These are phyloP conservation scores for Ochropleura plecta DNA, from an alignment of 2,888 invertebrate genomes.

Conservation along the genomic window DNA sequence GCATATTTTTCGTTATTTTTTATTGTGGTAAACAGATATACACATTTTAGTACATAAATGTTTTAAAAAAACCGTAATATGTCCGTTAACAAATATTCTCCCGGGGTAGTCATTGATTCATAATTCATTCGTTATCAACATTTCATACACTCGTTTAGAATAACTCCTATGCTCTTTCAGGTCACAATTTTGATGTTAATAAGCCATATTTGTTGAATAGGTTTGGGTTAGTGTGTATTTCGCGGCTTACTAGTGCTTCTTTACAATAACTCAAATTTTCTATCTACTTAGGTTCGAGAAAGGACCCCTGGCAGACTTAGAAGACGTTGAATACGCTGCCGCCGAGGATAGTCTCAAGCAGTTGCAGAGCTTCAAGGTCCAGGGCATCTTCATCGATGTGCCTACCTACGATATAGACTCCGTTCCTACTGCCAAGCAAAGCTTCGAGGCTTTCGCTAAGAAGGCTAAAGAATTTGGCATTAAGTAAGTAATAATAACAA, in stretches of 20 bases:
- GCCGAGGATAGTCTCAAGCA: slow-evolving; percentile 66
- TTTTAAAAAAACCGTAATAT: no score
- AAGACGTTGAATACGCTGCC: slow-evolving; percentile 65
- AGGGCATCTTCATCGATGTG: slow-evolving; percentile 92
- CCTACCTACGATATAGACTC: slow-evolving; percentile 90
- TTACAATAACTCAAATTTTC: not conserved
- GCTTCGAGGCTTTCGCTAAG: slow-evolving; percentile 78
- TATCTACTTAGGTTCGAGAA: slow-evolving; percentile 92
- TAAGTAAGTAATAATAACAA: slow-evolving; percentile 75
- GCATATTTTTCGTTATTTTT: no score
- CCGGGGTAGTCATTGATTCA: no score
- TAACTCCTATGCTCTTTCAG: not conserved
- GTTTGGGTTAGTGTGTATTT: not conserved
- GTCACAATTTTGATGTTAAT: not conserved
- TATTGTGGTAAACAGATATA: no score
- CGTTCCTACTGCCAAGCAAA: slow-evolving; percentile 81
- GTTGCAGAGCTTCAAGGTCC: slow-evolving; percentile 74
- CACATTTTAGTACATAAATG: no score
- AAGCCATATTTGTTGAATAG: not conserved
- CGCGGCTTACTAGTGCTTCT: not conserved
- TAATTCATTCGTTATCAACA: no score
- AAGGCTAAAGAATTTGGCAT: slow-evolving; percentile 89
- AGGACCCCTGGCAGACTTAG: slow-evolving; percentile 93
- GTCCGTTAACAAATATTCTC: no score
- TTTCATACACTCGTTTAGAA: no score